Conservation (phyloP, 2,797 vertebrate species). For the Tragelaphus eurycerus region DNA sequence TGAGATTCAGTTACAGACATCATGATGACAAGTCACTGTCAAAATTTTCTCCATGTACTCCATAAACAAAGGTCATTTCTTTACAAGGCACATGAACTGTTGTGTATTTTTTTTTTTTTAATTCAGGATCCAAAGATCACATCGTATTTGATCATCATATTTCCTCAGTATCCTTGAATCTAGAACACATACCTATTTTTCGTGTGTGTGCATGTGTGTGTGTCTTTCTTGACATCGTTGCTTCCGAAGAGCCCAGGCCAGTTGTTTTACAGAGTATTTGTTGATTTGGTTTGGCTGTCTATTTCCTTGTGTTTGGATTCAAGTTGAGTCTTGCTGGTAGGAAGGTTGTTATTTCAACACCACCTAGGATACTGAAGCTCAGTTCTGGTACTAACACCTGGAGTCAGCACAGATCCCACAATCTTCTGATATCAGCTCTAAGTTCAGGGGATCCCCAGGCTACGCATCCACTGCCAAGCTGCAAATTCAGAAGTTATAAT, state of each 20-base stretch:
- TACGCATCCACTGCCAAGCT: not conserved
- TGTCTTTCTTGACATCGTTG: not conserved
- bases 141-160: not conserved
- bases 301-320: not conserved
- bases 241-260: not conserved
- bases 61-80: not conserved
- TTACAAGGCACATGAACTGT: not conserved
- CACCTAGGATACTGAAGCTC: not conserved
- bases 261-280: not conserved
- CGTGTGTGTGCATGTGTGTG: not conserved
- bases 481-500: not conserved
- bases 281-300: not conserved
- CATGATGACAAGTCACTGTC: not conserved
- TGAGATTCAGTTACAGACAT: not conserved
- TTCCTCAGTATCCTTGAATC: not conserved
- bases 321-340: not conserved
- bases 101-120: rapidly evolving
- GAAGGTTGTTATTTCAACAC: not conserved
- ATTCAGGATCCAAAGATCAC: not conserved
- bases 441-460: not conserved
- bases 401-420: not conserved
- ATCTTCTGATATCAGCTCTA: not conserved
- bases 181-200: not conserved
- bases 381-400: not conserved
- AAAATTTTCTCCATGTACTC: not conserved